These are phyloP conservation scores for Calameuta pallipes DNA, from an alignment of 2,888 invertebrate genomes.

Conservation along the genomic window DNA sequence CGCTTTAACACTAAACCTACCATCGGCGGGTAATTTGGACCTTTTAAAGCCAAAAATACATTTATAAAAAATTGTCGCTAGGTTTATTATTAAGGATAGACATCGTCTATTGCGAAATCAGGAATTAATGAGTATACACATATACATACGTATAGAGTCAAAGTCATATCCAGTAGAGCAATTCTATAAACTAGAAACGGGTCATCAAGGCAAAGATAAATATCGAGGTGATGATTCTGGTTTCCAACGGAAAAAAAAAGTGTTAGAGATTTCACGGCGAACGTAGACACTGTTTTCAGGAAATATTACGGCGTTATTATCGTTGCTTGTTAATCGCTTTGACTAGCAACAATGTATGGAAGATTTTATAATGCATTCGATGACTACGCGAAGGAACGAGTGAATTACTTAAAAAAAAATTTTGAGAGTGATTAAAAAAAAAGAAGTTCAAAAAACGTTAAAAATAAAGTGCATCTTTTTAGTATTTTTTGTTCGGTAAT, in stretches of 20 bases:
- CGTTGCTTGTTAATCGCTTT: neutral
- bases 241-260: neutral
- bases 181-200: neutral
- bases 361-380: too few relatives aligned
- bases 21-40: too few relatives aligned
- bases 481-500: too few relatives aligned
- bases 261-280: neutral
- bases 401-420: too few relatives aligned
- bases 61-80: too few relatives aligned
- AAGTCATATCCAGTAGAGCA: neutral
- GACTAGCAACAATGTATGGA: neutral
- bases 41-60: too few relatives aligned
- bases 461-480: too few relatives aligned
- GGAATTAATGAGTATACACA: neutral
- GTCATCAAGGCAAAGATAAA: neutral
- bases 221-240: neutral
- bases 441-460: too few relatives aligned
- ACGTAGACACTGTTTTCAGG: neutral
- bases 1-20: neutral
- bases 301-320: neutral
- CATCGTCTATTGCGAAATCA: neutral
- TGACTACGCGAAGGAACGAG: too few relatives aligned
- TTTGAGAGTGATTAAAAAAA: too few relatives aligned
- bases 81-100: neutral
- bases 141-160: neutral